phyloP scores from a whole-genome alignment of 2,888 invertebrate genomes.

The Chloroclysta siterata region DNA sequence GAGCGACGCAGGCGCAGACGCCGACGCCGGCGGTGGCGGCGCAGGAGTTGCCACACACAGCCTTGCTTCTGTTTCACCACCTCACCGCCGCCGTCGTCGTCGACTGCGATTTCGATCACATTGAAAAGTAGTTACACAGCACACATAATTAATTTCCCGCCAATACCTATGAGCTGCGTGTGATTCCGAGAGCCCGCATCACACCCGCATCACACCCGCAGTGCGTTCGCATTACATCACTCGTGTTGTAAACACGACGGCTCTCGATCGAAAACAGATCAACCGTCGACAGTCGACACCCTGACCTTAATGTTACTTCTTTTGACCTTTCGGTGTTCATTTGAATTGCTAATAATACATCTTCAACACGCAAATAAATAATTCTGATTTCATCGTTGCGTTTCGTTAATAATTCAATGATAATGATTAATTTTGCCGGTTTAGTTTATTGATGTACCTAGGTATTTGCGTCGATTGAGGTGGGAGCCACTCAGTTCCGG shows the following conservation, averaged over 20 bases:
- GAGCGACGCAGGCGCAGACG: conserved; percentile 1
- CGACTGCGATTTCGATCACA: conserved; percentile 62
- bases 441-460: background rate
- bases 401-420: background rate
- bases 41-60: conserved; percentile 42
- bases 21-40: conserved; percentile 44
- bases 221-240: conserved; percentile 2
- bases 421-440: background rate
- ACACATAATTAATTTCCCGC: conserved; percentile 22
- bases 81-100: conserved; percentile 44
- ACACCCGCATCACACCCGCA: background rate
- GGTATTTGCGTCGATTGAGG: background rate
- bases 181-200: conserved; percentile 14
- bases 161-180: conserved; percentile 8
- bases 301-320: conserved; percentile 7
- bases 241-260: conserved; percentile 9
- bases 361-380: background rate
- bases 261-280: background rate
- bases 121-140: conserved; percentile 46
- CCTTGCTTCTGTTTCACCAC: conserved; percentile 56
- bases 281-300: background rate
- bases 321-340: background rate
- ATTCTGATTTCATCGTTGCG: background rate
- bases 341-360: background rate
- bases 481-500: conserved; percentile 32